A percentile compares a stretch with the other conserved stretches of the same genome.
phyloP scores from a whole-genome alignment of 2,888 invertebrate genomes.

The Drosophila infuscata region DNA sequence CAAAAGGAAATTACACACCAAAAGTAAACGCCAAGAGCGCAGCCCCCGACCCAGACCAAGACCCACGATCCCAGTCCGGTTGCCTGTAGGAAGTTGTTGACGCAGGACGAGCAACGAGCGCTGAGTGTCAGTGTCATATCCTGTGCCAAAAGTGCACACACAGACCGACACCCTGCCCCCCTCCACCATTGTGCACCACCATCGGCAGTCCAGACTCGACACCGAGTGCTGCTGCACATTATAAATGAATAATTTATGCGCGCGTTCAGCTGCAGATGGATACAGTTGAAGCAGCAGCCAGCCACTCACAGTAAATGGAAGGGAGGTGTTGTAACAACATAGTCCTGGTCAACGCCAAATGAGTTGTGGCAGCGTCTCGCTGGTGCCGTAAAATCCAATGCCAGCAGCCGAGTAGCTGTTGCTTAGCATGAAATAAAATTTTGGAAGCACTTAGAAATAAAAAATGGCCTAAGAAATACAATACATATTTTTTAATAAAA shows the following conservation, averaged over 20 bases:
- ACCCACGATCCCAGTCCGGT: slow-evolving; percentile 19
- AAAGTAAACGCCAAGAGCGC: slow-evolving; percentile 78
- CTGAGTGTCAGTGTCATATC: slow-evolving; percentile 80
- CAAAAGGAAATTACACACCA: slow-evolving; percentile 79
- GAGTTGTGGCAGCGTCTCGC: slow-evolving; percentile 75
- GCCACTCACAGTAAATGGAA: slow-evolving; percentile 48
- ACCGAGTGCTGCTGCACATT: slow-evolving; percentile 70
- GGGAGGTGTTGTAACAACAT: slow-evolving; percentile 30
- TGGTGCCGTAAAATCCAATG: slow-evolving; percentile 71
- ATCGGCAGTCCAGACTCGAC: slow-evolving; percentile 3
- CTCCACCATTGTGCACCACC: neutral
- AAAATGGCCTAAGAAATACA: neutral
- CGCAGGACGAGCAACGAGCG: slow-evolving; percentile 68
- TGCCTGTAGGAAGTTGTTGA: slow-evolving; percentile 74
- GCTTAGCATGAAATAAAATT: slow-evolving; percentile 63
- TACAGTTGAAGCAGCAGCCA: slow-evolving; percentile 47
- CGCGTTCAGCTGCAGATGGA: slow-evolving; percentile 77
- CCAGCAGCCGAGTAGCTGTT: slow-evolving; percentile 56
- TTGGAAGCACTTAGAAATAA: slow-evolving; percentile 6
- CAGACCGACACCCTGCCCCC: slow-evolving; percentile 49
- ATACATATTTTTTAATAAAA: neutral
- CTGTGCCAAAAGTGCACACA: slow-evolving; percentile 79
- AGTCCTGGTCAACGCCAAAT: slow-evolving; percentile 75
- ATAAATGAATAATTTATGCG: slow-evolving; percentile 80
- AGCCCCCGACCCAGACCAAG: slow-evolving; percentile 15